A percentile compares a stretch with the other conserved stretches of the same genome.
phyloP scores from a whole-genome alignment of 1,140 invertebrate genomes.

The Drosophila sproati region DNA sequence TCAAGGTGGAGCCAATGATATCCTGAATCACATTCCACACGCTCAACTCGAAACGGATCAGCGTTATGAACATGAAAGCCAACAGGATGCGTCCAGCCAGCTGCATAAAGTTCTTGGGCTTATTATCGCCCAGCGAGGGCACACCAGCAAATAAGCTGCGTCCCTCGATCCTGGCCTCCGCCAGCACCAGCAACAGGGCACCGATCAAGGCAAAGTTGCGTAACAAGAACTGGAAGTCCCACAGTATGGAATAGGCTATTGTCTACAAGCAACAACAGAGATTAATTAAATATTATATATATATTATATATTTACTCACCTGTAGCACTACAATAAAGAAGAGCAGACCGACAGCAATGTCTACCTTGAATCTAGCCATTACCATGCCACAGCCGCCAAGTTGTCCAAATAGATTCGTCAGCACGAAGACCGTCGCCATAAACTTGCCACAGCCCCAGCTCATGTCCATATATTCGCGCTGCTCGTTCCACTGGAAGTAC shows the following conservation, averaged over 20 bases:
- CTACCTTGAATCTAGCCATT: slow-evolving; percentile 95
- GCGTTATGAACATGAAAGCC: slow-evolving; percentile 99
- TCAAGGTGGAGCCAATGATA: slow-evolving; percentile 96
- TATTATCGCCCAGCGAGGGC: slow-evolving; percentile 97
- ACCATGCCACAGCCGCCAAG: slow-evolving; percentile 98
- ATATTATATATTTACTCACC: slow-evolving; percentile 85
- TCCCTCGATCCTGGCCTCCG: slow-evolving; percentile 96
- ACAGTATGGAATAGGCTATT: slow-evolving; percentile 98
- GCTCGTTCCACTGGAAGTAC: slow-evolving; percentile 99
- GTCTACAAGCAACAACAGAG: slow-evolving; percentile 87
- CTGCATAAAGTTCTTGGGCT: slow-evolving; percentile 98
- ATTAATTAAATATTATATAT: not conserved
- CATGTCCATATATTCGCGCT: slow-evolving; percentile 98
- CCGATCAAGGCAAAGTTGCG: slow-evolving; percentile 98
- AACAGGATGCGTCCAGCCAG: slow-evolving; percentile 97
- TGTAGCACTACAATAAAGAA: slow-evolving; percentile 98
- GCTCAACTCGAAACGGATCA: slow-evolving; percentile 96
- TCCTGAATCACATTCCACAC: slow-evolving; percentile 96
- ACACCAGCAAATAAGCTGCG: slow-evolving; percentile 99
- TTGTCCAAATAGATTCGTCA: slow-evolving; percentile 98
- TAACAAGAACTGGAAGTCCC: slow-evolving; percentile 98
- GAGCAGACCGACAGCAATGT: slow-evolving; percentile 96
- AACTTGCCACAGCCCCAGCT: slow-evolving; percentile 99
- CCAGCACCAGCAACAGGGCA: slow-evolving; percentile 96
- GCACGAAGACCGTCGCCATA: slow-evolving; percentile 93